phyloP scores from a whole-genome alignment of 2,888 invertebrate genomes.

The Campopleginae sp. region DNA sequence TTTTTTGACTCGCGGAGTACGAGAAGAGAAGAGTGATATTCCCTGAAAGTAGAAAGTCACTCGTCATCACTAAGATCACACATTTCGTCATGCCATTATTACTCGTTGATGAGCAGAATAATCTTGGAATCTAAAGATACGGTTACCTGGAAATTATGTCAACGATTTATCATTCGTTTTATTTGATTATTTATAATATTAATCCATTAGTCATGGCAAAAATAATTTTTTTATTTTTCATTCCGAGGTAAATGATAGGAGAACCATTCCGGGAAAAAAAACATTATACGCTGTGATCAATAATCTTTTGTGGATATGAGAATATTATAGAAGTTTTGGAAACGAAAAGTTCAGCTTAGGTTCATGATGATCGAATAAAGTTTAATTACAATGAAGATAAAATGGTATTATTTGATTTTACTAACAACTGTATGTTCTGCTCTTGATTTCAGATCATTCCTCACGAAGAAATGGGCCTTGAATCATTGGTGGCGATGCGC shows the following conservation, averaged over 20 bases:
- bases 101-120: constrained; percentile 3
- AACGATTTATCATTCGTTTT: not conserved
- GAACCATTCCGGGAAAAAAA: not conserved
- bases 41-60: constrained; percentile 30
- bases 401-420: not conserved
- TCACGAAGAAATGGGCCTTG: constrained; percentile 64
- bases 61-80: constrained; percentile 50
- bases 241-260: not conserved
- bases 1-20: not conserved
- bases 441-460: constrained; percentile 30
- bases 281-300: not conserved
- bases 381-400: not conserved
- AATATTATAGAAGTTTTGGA: not conserved
- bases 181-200: not conserved
- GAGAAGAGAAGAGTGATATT: constrained; percentile 3
- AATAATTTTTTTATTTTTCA: not conserved
- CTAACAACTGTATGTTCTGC: constrained; percentile 3
- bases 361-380: not conserved
- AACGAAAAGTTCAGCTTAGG: not conserved
- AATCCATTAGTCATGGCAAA: not conserved
- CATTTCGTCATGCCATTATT: constrained; percentile 24
- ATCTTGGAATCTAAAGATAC: constrained; percentile 7
- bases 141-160: constrained; percentile 7
- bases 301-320: not conserved
- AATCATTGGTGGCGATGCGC: constrained; percentile 28